Percentiles rank a stretch among this genome's conserved stretches.
These are phyloP conservation scores for Drosophila nasuta DNA, from an alignment of 1,140 invertebrate genomes.

Conservation along the genomic window DNA sequence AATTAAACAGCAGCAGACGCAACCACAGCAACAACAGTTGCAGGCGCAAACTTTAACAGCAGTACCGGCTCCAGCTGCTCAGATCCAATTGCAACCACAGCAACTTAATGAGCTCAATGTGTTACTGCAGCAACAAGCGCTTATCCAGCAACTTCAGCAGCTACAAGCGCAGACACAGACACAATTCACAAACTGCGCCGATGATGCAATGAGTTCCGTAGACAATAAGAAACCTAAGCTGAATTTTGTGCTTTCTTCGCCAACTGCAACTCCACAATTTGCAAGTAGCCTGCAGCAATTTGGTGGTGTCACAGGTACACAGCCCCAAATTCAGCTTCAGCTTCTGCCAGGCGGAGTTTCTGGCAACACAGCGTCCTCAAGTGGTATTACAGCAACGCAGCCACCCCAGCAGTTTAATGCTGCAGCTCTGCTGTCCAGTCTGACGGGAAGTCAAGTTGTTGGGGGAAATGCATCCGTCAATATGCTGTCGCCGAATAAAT, in stretches of 20 bases:
- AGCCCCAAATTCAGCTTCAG: conserved; percentile 83
- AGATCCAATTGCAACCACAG: conserved; percentile 63
- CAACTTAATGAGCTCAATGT: conserved; percentile 60
- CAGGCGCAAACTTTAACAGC: conserved; percentile 44
- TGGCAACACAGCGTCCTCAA: conserved; percentile 1
- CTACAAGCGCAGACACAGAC: conserved; percentile 65
- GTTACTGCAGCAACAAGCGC: conserved; percentile 59
- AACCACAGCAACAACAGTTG: conserved; percentile 31
- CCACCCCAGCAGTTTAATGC: conserved; percentile 62
- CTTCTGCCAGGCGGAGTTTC: conserved; percentile 57
- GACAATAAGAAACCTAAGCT: conserved; percentile 85
- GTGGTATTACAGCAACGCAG: conserved; percentile 1
- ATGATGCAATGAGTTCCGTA: conserved; percentile 39
- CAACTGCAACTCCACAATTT: conserved; percentile 46
- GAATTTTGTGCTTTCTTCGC: conserved; percentile 77
- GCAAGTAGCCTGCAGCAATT: conserved; percentile 38
- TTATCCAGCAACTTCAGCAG: conserved; percentile 69
- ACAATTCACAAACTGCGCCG: conserved; percentile 36
- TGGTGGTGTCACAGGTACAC: conserved; percentile 28
- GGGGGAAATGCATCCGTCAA: conserved; percentile 30
- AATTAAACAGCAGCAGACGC: conserved; percentile 37
- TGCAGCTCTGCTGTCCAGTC: conserved; percentile 59
- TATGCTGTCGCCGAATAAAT: conserved; percentile 81
- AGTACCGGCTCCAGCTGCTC: conserved; percentile 21
- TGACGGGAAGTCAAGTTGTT: conserved; percentile 40